Evolutionary conservation across 2,797 vertebrate species (phyloP), one percentile per base, ranked within the genome.

Genomic region (Okamejei kenojei): DNA sequence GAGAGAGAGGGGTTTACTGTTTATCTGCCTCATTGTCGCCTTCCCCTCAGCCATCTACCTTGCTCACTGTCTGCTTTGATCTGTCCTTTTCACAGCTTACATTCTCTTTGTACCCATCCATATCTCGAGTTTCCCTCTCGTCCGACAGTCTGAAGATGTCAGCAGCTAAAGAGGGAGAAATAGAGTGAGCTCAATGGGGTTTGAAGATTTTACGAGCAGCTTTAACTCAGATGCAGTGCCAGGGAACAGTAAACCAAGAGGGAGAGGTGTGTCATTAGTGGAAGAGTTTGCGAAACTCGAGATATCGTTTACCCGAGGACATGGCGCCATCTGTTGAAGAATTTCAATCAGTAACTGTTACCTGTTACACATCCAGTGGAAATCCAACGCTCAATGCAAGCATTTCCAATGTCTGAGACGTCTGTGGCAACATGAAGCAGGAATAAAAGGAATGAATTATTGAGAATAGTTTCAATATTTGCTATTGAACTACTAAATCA

Each of bases 241-340:
- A 84, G 13, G 29, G 84, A 17, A 61, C 58, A 61, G n/a, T 65
- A 19, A n/a, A 86, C 82, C 15, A 8, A 32, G 13, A 3, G 29
- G 82, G 58, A 63, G 82, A 86, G 61, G 7, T 35, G 13, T 88
- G 61, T 35, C 1, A 7, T 65, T 2, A 19, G 15, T 13, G 17
- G 15, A 9, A 65, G 63, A n/a, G 17, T 32, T 32, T 63, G 84
- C 19, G 61, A 32, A 13, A 65, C 7, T 32, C 21, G 61, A 21
- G 9, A 68, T 68, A 1, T 21, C 29, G 58, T 19, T 88, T 88
- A 35, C 65, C 9, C 32, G 17, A 65, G 84, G 84, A 19, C 65
- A 88, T 35, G 65, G 84, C 84, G 63, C 84, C 84, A 88, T 68
- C 84, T 88, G 84, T 88, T 68, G 84, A 68, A 68, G n/a, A 68